Percentiles rank a stretch among this genome's conserved stretches.
These are phyloP conservation scores for Blomia tropicalis DNA, from an alignment of 2,888 invertebrate species.

Conservation along the genomic window DNA sequence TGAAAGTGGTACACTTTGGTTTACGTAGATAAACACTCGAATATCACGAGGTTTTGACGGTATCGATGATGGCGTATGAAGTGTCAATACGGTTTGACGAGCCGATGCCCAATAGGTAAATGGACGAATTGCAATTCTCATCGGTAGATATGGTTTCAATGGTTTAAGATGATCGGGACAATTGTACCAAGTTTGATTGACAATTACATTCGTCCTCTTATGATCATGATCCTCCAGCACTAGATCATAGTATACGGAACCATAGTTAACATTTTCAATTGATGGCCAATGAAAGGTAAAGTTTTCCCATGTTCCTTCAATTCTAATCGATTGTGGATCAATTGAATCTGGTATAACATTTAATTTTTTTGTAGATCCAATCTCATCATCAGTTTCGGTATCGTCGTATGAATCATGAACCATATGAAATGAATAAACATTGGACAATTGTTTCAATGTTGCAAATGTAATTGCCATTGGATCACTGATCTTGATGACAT, in stretches of 20 bases:
- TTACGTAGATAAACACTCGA: conserved; percentile 52
- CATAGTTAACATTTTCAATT: conserved; percentile 56
- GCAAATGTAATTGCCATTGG: conserved; percentile 56
- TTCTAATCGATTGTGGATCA: conserved; percentile 47
- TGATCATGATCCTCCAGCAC: conserved; percentile 35
- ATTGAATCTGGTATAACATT: conserved; percentile 55
- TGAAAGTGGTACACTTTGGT: conserved; percentile 29
- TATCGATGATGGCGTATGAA: conserved; percentile 59
- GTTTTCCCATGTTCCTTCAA: conserved; percentile 57
- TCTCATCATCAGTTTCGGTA: conserved; percentile 48
- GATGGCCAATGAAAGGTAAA: conserved; percentile 73
- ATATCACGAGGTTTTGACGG: conserved; percentile 58
- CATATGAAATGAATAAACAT: conserved; percentile 53
- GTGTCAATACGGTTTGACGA: conserved; percentile 38
- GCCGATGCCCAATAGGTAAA: conserved; percentile 13
- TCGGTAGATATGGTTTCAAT: conserved; percentile 48
- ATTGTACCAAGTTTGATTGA: conserved; percentile 14
- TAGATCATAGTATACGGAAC: conserved; percentile 64
- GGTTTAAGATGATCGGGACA: conserved; percentile 23
- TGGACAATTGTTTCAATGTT: conserved; percentile 41
- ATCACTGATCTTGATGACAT: conserved; percentile 57
- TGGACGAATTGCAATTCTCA: conserved; percentile 58
- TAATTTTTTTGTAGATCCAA: conserved; percentile 17
- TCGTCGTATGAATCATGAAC: conserved; percentile 49
- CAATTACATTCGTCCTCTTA: conserved; percentile 31